Conservation (phyloP, 2,888 invertebrate genomes). For the Onthophagus sagittarius region DNA sequence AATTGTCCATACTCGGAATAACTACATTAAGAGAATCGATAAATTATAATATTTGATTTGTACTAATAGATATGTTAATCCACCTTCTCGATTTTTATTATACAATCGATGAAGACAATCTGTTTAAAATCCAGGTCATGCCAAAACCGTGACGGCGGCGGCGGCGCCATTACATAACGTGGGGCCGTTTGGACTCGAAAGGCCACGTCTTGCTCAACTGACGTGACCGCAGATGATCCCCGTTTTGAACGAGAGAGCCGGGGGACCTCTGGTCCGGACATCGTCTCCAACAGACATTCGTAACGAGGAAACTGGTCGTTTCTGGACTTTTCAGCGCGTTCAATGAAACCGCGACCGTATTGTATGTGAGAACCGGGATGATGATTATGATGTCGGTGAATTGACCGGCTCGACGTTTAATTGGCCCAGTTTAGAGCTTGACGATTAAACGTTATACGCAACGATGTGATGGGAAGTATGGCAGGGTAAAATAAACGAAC, state of each 20-base stretch:
- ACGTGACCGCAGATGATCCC: background rate
- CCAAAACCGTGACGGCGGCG: background rate
- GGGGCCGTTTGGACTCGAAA: background rate
- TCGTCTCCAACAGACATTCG: background rate
- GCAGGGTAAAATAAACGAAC: conserved; percentile 10
- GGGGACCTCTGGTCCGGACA: background rate
- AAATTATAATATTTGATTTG: too few relatives aligned
- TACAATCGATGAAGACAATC: background rate
- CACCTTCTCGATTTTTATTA: background rate
- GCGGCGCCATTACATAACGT: background rate
- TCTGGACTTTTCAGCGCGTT: background rate
- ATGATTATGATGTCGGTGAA: background rate
- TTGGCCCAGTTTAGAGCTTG: background rate
- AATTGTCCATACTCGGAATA: too few relatives aligned
- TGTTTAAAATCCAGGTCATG: background rate
- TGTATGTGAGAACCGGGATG: background rate
- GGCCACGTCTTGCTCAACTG: background rate
- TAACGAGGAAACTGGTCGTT: background rate
- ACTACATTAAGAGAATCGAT: too few relatives aligned
- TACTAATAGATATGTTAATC: background rate
- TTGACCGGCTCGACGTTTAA: background rate
- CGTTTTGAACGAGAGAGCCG: background rate
- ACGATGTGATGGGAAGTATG: background rate
- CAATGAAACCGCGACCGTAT: background rate
- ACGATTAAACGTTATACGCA: background rate